These are phyloP conservation scores for Clupea harengus DNA, from an alignment of 2,113 vertebrate species.

Conservation along the genomic window DNA sequence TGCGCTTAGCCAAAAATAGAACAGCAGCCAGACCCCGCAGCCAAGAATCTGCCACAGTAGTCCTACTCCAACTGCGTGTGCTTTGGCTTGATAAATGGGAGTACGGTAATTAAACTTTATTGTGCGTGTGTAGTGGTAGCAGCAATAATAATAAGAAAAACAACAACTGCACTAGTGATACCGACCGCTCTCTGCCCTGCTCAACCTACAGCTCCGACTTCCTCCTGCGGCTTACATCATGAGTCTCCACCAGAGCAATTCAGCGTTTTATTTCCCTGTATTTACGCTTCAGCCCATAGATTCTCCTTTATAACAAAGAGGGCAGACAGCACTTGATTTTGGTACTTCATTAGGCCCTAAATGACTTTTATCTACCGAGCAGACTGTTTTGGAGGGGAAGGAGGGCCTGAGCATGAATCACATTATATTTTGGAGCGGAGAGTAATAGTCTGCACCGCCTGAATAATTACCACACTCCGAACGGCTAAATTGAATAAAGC, in stretches of 20 bases:
- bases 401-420: not conserved
- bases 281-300: not conserved
- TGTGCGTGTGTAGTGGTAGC: not conserved
- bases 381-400: not conserved
- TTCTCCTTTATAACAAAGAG: not conserved
- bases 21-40: not conserved
- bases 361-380: not conserved
- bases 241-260: not conserved
- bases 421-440: not conserved
- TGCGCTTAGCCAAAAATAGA: not conserved
- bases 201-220: not conserved
- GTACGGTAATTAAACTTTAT: constrained; percentile 14
- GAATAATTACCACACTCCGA: not conserved
- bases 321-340: constrained; percentile 9
- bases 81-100: constrained; percentile 5
- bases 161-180: not conserved
- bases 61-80: not conserved
- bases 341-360: constrained; percentile 2
- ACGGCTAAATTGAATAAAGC: constrained; percentile 1
- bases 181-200: not conserved
- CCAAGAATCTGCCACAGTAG: constrained; percentile 1
- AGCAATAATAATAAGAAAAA: not conserved
- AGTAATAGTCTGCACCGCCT: not conserved
- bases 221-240: not conserved
- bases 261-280: not conserved